Conservation (phyloP, 2,797 vertebrate species). For the Thamnophis elegans region DNA sequence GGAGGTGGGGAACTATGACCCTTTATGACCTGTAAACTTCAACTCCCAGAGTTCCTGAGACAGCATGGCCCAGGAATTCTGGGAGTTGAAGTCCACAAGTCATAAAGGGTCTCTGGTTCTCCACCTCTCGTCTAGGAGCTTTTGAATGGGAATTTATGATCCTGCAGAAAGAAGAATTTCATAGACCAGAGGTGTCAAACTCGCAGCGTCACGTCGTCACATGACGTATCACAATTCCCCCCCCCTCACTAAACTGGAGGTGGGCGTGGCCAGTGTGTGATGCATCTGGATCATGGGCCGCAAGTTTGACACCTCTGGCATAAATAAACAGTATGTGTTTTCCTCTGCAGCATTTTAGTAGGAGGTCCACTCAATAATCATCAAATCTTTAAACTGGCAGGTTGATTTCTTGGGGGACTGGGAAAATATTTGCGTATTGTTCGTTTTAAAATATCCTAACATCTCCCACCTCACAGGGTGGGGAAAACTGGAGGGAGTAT, state of each 20-base stretch:
- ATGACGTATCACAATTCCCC: too few relatives aligned
- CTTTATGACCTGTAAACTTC: background rate
- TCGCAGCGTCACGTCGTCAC: too few relatives aligned
- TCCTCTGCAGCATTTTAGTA: background rate
- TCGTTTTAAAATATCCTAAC: background rate
- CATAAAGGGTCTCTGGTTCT: background rate
- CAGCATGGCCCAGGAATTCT: background rate
- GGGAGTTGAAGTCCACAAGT: background rate
- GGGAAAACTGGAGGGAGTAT: background rate
- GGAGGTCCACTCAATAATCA: background rate
- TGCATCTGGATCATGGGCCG: rapidly evolving
- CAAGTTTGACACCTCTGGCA: background rate
- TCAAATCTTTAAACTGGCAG: background rate
- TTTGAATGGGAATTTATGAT: background rate
- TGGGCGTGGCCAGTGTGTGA: too few relatives aligned
- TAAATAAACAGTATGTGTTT: background rate
- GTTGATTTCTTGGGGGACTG: background rate
- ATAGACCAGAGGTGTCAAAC: background rate
- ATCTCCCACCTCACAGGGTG: background rate
- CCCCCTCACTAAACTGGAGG: too few relatives aligned
- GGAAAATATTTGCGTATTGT: background rate
- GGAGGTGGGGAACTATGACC: background rate
- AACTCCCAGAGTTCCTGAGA: background rate
- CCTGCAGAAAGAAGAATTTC: background rate
- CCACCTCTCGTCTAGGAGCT: background rate